A percentile compares a stretch with the other conserved stretches of the same genome.
These are phyloP conservation scores for Bradysia coprophila DNA, from an alignment of 1,140 invertebrate genomes.

Conservation along the genomic window DNA sequence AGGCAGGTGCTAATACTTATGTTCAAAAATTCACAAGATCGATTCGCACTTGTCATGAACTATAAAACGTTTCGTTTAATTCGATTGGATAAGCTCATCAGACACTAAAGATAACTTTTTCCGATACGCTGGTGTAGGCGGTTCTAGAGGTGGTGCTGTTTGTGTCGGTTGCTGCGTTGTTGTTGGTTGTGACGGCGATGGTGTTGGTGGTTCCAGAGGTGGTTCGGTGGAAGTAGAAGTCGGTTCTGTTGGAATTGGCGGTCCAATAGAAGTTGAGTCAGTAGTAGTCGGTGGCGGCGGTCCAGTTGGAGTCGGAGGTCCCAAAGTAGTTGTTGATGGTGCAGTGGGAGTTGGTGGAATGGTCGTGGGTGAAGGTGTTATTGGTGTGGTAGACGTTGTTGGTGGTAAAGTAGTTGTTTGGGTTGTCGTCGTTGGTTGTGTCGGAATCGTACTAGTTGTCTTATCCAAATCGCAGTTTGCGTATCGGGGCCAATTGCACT, in stretches of 20 bases:
- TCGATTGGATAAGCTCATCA: too few relatives aligned
- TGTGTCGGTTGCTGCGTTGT: constrained; percentile 11
- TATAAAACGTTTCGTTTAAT: too few relatives aligned
- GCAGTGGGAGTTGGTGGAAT: not conserved
- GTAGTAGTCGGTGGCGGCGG: constrained; percentile 16
- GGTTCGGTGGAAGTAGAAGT: too few relatives aligned
- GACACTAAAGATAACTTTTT: too few relatives aligned
- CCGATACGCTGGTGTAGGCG: constrained; percentile 9
- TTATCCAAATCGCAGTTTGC: constrained; percentile 5
- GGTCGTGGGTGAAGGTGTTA: not conserved
- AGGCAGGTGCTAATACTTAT: too few relatives aligned
- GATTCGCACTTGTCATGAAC: too few relatives aligned
- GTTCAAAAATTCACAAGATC: too few relatives aligned
- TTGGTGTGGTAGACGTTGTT: constrained; percentile 1
- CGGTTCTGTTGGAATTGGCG: constrained; percentile 9
- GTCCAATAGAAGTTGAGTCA: constrained; percentile 12
- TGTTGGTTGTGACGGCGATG: constrained; percentile 2
- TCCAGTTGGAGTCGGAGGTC: constrained; percentile 12
- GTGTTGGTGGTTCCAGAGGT: not conserved
- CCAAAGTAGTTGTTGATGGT: constrained; percentile 10
- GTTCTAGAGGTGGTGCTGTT: constrained; percentile 19
- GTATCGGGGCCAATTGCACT: constrained; percentile 11
- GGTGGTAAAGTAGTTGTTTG: not conserved
- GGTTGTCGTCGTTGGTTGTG: not conserved
- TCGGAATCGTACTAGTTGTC: constrained; percentile 6